Conservation (phyloP, 2,888 invertebrate species). For the Empis livida region DNA sequence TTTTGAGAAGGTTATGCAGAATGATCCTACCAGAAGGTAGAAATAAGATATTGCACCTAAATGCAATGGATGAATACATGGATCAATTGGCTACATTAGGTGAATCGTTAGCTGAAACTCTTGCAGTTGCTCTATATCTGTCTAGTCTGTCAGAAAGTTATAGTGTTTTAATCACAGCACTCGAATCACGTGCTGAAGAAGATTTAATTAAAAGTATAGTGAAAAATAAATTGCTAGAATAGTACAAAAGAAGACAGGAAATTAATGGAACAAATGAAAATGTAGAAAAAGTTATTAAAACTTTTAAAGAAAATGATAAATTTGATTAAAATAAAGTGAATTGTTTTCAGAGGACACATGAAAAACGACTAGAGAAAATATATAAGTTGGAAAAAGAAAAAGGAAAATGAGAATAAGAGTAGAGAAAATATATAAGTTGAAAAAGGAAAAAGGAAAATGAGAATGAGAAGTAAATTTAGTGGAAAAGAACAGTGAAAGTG, state of each 20-base stretch:
- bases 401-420: background rate
- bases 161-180: conserved; percentile 3
- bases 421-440: background rate
- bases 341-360: conserved; percentile 2
- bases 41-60: background rate
- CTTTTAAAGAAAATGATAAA: background rate
- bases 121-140: background rate
- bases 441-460: too few relatives aligned
- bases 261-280: background rate
- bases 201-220: conserved; percentile 9
- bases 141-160: background rate
- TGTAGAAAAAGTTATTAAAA: conserved; percentile 1
- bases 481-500: background rate
- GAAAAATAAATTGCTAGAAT: conserved; percentile 8
- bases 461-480: conserved; percentile 4
- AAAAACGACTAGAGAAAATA: conserved; percentile 11
- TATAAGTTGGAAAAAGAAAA: conserved; percentile 8
- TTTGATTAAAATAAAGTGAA: background rate
- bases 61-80: background rate
- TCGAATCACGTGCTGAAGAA: conserved; percentile 1
- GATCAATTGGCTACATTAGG: background rate
- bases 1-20: background rate
- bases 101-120: background rate
- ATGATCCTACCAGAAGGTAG: background rate
- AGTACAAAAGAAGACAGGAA: conserved; percentile 6